Base-by-base conservation (phyloP, 2,888 invertebrate genomes). In the Andrena fulva region DNA sequence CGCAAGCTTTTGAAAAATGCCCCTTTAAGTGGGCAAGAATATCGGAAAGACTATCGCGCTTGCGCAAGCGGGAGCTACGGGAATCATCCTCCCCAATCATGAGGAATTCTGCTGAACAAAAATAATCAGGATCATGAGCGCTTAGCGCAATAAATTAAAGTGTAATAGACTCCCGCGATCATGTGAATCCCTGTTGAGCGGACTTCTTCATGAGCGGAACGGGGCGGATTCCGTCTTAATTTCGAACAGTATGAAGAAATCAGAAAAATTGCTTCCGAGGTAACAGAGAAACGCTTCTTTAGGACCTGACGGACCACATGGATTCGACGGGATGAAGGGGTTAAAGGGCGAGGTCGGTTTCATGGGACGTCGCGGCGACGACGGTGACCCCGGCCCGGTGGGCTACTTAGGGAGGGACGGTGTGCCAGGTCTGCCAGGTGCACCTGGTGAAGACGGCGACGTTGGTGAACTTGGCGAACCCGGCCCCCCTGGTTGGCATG, bases 401-500 rank as follows among this genome's bases (percentile, higher is more conserved):
- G 95, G 95, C 52, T 92, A 92, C n/a, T 90, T 90, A 4, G 95
- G 95, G 54, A 91, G 92, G 80, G 87, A 87, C 35, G 95, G 94
- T 33, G 77, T 81, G 6, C 88, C 84, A 1, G 97, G 96, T 3
- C 90, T 94, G 0, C 94, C 94, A 20, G 97, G 97, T 8, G 91
- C 93, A 8, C 96, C 96, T 2, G 97, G 93, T 12, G 77, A 70
- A 24, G 89, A 90, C 3, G 94, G 94, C 3, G 92, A 92, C 35
- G 80, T 89, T 2, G 94, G 97, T 20, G 94, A 94, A 2, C 95
- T 95, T 82, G 97, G 98, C 68, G 91, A 93, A 20, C 94, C 95
- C 16, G 97, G 97, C 35, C 94, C 94, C n/a, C 93, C 91, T 69
- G 97, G 97, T 60, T 94, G 92, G 86, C 95, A 95, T 72, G 98